Base-by-base conservation (phyloP, 2,888 invertebrate genomes). In the Cheilosia scutellata region DNA sequence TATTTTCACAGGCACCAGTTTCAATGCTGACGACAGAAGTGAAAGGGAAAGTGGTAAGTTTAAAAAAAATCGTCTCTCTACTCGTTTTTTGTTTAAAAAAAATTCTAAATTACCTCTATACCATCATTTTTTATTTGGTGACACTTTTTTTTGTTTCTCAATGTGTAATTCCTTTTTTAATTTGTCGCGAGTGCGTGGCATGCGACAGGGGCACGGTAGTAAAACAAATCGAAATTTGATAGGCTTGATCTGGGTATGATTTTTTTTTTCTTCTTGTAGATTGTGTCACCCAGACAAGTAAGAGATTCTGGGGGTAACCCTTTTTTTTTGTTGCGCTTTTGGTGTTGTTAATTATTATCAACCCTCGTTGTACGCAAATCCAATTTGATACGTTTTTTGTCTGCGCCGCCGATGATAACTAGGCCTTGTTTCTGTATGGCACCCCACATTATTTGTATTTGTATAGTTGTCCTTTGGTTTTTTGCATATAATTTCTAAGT, bases 21-120 rank as follows among this genome's bases (percentile, higher is more conserved):
- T 89, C 80, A 88, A 89, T 63, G 88, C 88, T 49, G 92, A 95
- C 90, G 95, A 95, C 89, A 93, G 94, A 88, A 91, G 91, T 88
- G 92, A 91, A 90, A 92, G 94, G 88, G 95, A 95, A 92, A 95
- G 95, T 91, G 95, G 95, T 95, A 91, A 93, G 93, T 90, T 20
- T 16, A 44, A 65, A 47, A 29, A 42, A 27, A 49, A 40, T 20
- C 75, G 75, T 78, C 77, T 82, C 84, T 77, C 74, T 57, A 66
- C 1, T 20, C 2, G 20, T 20, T 20, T 20, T 20, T 20, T 20
- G 20, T 20, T 20, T 25, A 33, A 71, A 62, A 63, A 82, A 74
- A 70, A 72, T 53, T 25, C 37, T 77, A 55, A 76, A 55, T 63
- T 40, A 62, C 49, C 74, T 87, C 66, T 74, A 74, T 76, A 74